Conservation (phyloP, 2,797 vertebrate genomes). For the Ceryle rudis region DNA sequence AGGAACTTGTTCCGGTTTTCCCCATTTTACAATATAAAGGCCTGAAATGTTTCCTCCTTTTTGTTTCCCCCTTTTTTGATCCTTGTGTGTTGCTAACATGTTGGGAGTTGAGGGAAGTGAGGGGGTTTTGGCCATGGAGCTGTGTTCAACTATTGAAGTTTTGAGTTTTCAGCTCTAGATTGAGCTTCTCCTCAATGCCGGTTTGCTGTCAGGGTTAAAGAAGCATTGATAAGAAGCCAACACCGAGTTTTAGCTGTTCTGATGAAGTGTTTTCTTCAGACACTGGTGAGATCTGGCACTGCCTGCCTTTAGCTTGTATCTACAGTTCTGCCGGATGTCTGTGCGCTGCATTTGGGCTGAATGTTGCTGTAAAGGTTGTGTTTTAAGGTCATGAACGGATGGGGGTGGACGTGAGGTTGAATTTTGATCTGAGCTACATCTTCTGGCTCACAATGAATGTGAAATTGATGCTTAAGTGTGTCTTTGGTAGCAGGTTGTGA, state of each 20-base stretch:
- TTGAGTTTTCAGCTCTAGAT: not conserved
- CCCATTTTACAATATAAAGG: fast-evolving
- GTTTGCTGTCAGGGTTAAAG: not conserved
- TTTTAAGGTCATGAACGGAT: not conserved
- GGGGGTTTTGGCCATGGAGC: not conserved
- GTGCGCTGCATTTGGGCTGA: not conserved
- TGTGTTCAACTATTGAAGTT: fast-evolving
- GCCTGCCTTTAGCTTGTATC: fast-evolving
- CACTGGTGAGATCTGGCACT: fast-evolving
- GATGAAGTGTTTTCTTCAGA: not conserved
- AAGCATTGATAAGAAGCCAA: not conserved
- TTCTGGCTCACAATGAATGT: not conserved
- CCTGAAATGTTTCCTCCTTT: not conserved
- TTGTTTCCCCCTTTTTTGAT: not conserved
- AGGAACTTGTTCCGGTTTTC: not conserved
- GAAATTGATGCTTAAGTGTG: not conserved
- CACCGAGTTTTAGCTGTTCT: fast-evolving
- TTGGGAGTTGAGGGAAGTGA: not conserved
- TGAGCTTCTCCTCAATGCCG: fast-evolving
- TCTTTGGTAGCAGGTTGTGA: not conserved
- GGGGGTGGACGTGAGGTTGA: not conserved
- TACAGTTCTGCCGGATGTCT: not conserved
- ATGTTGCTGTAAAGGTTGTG: not conserved
- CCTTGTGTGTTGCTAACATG: fast-evolving
- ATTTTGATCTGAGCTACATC: not conserved